Conservation (phyloP, 2,888 invertebrate genomes). For the Yponomeuta malinellus region DNA sequence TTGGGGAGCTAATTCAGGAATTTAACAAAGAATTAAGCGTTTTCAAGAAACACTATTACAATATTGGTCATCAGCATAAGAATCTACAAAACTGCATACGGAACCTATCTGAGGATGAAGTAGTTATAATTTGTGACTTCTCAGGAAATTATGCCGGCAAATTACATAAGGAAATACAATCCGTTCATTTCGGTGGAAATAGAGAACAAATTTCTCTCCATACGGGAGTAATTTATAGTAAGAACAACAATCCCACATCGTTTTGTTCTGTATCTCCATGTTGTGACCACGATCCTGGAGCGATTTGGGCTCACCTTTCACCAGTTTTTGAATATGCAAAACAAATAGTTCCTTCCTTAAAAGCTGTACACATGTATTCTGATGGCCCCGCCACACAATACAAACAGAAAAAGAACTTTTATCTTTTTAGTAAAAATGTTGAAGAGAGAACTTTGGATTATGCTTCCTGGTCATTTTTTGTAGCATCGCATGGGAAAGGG, state of each 20-base stretch:
- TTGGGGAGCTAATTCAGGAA: too few species aligned
- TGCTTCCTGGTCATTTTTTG: too few species aligned
- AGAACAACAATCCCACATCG: slow-evolving; percentile 19
- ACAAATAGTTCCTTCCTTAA: too few species aligned
- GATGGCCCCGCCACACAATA: slow-evolving; percentile 18
- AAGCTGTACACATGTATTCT: slow-evolving; percentile 20
- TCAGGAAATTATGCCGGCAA: slow-evolving; percentile 23
- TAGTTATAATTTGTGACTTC: slow-evolving; percentile 18
- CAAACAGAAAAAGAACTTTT: neutral
- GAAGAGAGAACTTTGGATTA: too few species aligned
- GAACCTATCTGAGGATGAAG: too few species aligned
- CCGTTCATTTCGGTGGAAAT: slow-evolving; percentile 21
- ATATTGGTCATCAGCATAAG: too few species aligned
- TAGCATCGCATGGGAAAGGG: too few species aligned
- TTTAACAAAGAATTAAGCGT: too few species aligned
- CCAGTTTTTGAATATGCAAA: slow-evolving; percentile 21
- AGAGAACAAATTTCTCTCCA: slow-evolving; percentile 2
- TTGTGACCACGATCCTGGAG: slow-evolving; percentile 20
- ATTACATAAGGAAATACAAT: slow-evolving; percentile 22
- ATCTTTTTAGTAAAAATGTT: too few species aligned
- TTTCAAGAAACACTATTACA: too few species aligned
- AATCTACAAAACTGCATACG: too few species aligned
- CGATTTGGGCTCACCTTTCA: slow-evolving; percentile 22
- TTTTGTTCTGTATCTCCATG: slow-evolving; percentile 19
- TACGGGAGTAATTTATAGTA: slow-evolving; percentile 17